Evolutionary conservation across 2,113 vertebrate species (phyloP).

Genomic region (Chloroceryle aenea): DNA sequence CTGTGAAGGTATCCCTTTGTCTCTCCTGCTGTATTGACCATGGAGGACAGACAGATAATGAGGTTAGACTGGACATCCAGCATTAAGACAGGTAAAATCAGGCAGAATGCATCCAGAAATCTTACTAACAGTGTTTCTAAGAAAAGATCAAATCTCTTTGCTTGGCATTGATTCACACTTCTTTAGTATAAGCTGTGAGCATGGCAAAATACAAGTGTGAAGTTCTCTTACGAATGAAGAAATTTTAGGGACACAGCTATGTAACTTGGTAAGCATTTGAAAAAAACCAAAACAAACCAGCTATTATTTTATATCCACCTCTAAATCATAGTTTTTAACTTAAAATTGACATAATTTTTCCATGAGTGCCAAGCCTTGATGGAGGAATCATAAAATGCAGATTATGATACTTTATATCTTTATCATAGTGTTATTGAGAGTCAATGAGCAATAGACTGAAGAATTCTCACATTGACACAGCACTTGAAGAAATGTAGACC

Average conservation of each 20-base stretch:
- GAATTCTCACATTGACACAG: not conserved
- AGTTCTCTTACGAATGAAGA: not conserved
- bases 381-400: not conserved
- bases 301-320: not conserved
- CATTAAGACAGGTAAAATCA: not conserved
- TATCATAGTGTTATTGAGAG: not conserved
- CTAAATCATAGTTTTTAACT: not conserved
- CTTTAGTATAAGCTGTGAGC: not conserved
- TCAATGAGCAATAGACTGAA: not conserved
- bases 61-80: not conserved
- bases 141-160: not conserved
- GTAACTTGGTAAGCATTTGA: not conserved
- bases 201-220: not conserved
- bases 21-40: not conserved
- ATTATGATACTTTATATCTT: not conserved
- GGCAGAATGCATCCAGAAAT: not conserved
- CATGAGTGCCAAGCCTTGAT: not conserved
- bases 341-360: constrained; percentile 11
- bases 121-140: not conserved
- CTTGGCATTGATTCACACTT: not conserved
- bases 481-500: not conserved
- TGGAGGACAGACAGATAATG: not conserved
- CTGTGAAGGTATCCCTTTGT: not conserved
- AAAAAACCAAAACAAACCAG: not conserved
- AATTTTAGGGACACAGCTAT: not conserved